Percentiles rank a stretch among this genome's conserved stretches.
These are phyloP conservation scores for Junonia oenone DNA, from an alignment of 2,888 invertebrate genomes.

Conservation along the genomic window DNA sequence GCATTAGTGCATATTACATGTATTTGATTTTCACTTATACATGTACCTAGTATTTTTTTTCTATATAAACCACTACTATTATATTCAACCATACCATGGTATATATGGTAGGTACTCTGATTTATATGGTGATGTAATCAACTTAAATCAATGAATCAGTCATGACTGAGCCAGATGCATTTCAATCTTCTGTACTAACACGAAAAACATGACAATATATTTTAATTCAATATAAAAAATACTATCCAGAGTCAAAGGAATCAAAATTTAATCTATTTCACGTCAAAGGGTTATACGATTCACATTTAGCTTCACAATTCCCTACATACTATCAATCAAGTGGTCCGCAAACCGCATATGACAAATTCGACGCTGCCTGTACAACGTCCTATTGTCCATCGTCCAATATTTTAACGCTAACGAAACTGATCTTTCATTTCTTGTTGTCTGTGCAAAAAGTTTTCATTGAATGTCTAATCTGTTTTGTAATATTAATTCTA, in stretches of 20 bases:
- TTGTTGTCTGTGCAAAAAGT: neutral
- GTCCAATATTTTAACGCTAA: slow-evolving; percentile 1
- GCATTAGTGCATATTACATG: no score
- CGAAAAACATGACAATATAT: no score
- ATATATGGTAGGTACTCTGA: no score
- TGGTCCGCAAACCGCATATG: slow-evolving; percentile 14
- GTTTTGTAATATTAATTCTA: neutral
- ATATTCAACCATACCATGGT: no score
- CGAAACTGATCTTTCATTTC: neutral
- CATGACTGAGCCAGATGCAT: no score
- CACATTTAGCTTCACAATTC: slow-evolving; percentile 10
- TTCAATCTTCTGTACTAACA: no score
- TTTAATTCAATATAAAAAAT: neutral
- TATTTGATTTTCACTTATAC: no score
- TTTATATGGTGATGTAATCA: no score
- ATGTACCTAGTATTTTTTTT: no score
- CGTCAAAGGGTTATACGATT: neutral
- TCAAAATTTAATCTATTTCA: neutral
- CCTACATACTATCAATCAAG: slow-evolving; percentile 16
- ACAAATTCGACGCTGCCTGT: slow-evolving; percentile 16
- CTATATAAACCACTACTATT: no score
- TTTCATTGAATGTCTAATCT: neutral
- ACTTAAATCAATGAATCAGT: no score
- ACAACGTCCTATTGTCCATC: slow-evolving; percentile 3
- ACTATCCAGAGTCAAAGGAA: neutral